These are phyloP conservation scores for Apis mellifera DNA, from an alignment of 1,140 invertebrate genomes.

Conservation along the genomic window Amel_HAv3.1 CM009938.2:1923501-1924000, in stretches of 20 bases:
- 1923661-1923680: not conserved
- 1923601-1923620: slow-evolving; percentile 43
- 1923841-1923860: not conserved
- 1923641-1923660: not conserved
- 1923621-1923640: not conserved
- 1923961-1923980: not conserved
- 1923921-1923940: too few relatives aligned
- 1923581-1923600: slow-evolving; percentile 63
- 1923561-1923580: slow-evolving; percentile 64
- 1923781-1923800: not conserved
- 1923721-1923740: not conserved
- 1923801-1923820: not conserved
- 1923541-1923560: slow-evolving; percentile 57
- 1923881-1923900: not conserved
- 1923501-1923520: not conserved
- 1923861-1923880: not conserved
- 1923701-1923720: not conserved
- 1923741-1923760: slow-evolving; percentile 12
- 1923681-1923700: not conserved
- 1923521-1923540: slow-evolving; percentile 49
- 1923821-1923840: not conserved
- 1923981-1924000: not conserved
- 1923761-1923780: not conserved
- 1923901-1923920: too few relatives aligned
- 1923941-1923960: too few relatives aligned